Evolutionary conservation across 2,888 invertebrate species (phyloP), one percentile per base, ranked within the genome.

Genomic region (Melieria omissa): DNA sequence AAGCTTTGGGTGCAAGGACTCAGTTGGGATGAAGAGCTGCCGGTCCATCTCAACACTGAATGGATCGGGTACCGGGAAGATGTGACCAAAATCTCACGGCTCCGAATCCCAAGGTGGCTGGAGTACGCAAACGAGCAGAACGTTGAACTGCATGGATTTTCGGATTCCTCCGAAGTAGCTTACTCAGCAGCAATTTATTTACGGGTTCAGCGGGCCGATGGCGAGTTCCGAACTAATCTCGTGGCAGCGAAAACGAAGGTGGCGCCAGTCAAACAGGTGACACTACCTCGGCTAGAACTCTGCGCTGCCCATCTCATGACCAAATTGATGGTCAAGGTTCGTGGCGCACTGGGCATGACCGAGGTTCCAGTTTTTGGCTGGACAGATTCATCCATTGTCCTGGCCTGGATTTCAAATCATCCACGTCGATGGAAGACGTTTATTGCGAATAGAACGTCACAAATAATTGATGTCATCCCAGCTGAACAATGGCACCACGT

Each of bases 351-450:
- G 45, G 47, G 45, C 54, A 5, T 72, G 16, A n/a, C 47, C 3
- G 12, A 70, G 14, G 58, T 60, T 9, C 0, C 14, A 14, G 60
- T n/a, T 5, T 66, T 70, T 46, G 67, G 75, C 4, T 73, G 71
- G 71, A 69, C 71, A 4, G 71, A 73, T 44, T 75, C 66, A 3
- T 65, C 65, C 46, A 64, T 73, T 0, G 73, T 75, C n/a, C 29
- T 72, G 14, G 45, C 70, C 12, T 75, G 73, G 72, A 65, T 73
- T 1, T 58, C 57, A 52, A 66, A 73, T 55, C 75, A 73, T 66
- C 75, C 66, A 6, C 62, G 70, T 9, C 42, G 67, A 12, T 75
- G 73, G 75, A 75, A 75, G 45, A 60, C 69, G 3, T 75, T 73
- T 9, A 66, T 74, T n/a, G 74, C 73, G 1, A 73, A 75, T 14